phyloP scores from a whole-genome alignment of 2,797 vertebrate species.

The Parauchenoglanis ngamensis region DNA sequence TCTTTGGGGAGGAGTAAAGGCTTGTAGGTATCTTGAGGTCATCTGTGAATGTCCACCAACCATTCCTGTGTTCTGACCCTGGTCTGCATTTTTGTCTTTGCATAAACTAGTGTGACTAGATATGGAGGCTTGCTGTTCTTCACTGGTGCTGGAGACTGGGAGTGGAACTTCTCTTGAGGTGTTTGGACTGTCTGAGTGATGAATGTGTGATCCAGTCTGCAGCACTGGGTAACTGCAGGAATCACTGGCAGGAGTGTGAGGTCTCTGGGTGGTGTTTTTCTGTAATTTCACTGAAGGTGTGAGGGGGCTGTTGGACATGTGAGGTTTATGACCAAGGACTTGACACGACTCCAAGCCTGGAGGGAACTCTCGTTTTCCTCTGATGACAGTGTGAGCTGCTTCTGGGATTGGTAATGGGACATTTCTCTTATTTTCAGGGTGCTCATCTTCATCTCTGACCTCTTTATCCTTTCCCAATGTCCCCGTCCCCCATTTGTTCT shows the following conservation, averaged over 20 bases:
- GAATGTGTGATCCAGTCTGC: background rate
- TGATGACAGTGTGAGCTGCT: background rate
- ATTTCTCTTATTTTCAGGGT: slow-evolving; percentile 7
- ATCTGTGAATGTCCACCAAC: slow-evolving; percentile 66
- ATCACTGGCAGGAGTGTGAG: slow-evolving; percentile 19
- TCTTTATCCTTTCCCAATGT: background rate
- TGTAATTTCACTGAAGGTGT: slow-evolving; percentile 74
- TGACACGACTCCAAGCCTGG: background rate
- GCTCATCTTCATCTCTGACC: slow-evolving; percentile 5
- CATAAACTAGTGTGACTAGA: slow-evolving; percentile 59
- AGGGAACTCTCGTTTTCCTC: slow-evolving; percentile 26
- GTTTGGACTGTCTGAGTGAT: slow-evolving; percentile 23
- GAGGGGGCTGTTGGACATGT: slow-evolving; percentile 76
- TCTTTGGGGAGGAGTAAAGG: slow-evolving; percentile 41
- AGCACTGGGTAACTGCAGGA: background rate
- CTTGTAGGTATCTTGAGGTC: slow-evolving; percentile 44
- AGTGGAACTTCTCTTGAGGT: slow-evolving; percentile 42
- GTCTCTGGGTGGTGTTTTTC: slow-evolving; percentile 10
- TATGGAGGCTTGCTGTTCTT: slow-evolving; percentile 56
- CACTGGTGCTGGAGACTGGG: slow-evolving; percentile 54
- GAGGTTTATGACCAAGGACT: slow-evolving; percentile 62
- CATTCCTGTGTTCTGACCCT: slow-evolving; percentile 20
- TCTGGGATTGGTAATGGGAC: slow-evolving; percentile 23
- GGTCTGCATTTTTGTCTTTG: slow-evolving; percentile 43
- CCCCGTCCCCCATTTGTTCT: background rate